phyloP scores from a whole-genome alignment of 2,113 vertebrate species.

The Edolisoma coerulescens region DNA sequence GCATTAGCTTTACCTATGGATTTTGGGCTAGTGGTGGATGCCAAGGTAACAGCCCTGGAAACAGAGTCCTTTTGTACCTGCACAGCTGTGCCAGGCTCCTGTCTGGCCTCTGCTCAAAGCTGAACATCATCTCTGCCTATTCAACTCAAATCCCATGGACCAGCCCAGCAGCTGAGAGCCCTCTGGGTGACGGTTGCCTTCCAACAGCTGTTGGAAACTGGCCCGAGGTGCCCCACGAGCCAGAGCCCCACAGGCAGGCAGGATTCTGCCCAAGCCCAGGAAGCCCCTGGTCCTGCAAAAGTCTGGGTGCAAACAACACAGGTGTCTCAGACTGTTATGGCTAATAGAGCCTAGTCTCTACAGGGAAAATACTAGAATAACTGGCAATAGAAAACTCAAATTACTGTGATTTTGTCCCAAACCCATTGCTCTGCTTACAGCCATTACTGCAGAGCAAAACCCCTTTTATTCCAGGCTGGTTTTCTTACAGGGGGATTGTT shows the following conservation, averaged over 20 bases:
- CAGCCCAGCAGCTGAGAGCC: background rate
- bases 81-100: background rate
- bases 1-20: background rate
- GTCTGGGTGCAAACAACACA: background rate
- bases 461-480: background rate
- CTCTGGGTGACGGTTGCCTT: background rate
- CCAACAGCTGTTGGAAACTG: background rate
- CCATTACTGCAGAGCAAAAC: background rate
- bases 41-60: background rate
- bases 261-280: background rate
- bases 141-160: background rate
- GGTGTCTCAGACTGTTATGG: background rate
- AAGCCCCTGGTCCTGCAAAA: background rate
- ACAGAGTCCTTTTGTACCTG: background rate
- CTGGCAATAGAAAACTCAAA: slow-evolving; percentile 10
- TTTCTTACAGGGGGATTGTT: background rate
- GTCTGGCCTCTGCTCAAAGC: background rate
- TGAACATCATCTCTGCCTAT: background rate
- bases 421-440: slow-evolving; percentile 7
- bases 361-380: slow-evolving; percentile 1
- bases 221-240: accelerated
- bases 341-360: background rate
- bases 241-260: background rate
- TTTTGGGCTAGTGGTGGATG: background rate
- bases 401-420: slow-evolving; percentile 41